These are phyloP conservation scores for Potamarius usumacintae DNA, from an alignment of 2,113 vertebrate genomes.

Conservation along the genomic window DNA sequence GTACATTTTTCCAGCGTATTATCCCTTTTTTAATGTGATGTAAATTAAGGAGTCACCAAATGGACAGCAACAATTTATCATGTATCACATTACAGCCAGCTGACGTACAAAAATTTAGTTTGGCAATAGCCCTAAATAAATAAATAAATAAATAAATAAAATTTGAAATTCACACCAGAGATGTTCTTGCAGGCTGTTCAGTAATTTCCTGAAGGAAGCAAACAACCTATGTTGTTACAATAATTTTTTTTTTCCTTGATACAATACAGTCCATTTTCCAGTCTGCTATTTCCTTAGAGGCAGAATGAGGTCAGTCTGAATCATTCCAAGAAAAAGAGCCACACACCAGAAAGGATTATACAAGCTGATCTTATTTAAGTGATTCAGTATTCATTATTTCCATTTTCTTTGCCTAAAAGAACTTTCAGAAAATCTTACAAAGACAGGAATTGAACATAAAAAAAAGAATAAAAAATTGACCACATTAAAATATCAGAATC, in stretches of 20 bases:
- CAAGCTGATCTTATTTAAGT: not conserved
- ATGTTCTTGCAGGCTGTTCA: not conserved
- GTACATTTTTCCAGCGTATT: not conserved
- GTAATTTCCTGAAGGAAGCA: not conserved
- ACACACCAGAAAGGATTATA: not conserved
- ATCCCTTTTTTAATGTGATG: not conserved
- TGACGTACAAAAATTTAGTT: not conserved
- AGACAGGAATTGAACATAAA: not conserved
- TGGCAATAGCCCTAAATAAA: not conserved
- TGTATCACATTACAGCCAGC: not conserved
- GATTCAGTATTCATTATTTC: not conserved
- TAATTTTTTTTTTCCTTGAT: not conserved
- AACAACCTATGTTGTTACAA: not conserved
- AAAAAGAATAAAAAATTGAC: not conserved
- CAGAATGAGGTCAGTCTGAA: slow-evolving; percentile 5
- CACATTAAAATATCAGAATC: not conserved
- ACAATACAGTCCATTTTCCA: not conserved
- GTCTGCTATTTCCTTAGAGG: not conserved
- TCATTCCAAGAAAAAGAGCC: not conserved
- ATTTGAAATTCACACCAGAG: not conserved
- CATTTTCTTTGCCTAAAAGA: not conserved
- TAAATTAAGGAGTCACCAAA: not conserved
- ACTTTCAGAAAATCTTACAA: not conserved
- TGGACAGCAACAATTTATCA: not conserved
- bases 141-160: too few species aligned